Evolutionary conservation across 2,888 invertebrate genomes (phyloP), one percentile per base, ranked within the genome.

Genomic region (Aelia acuminata): DNA sequence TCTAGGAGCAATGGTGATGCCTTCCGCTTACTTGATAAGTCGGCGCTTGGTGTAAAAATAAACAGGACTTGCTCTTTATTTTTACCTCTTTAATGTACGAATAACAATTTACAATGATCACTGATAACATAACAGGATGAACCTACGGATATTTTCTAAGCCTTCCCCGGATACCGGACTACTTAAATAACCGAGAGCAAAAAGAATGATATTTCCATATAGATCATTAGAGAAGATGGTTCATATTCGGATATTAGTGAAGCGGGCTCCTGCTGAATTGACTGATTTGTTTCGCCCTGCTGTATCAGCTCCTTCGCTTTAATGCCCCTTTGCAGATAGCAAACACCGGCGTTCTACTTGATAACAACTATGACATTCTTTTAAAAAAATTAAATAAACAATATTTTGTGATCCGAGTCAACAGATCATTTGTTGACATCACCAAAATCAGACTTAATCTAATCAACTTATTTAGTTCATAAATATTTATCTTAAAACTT

Each of bases 301-400:
- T 70, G 35, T 20, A 70, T 70, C 63, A 70, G 63, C 63, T 18
- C 35, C 63, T 70, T 35, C 31, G 63, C 31, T 70, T 70, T 57
- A 15, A 70, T 70, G 4, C 26, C 35, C 63, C 63, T 70, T 70
- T 35, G 5, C 22, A 70, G 63, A 70, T 70, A 70, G 63, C 63
- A 13, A 70, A 70, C 63, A 70, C 63, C 63, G 63, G 8, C 63
- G 31, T 70, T 20, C 31, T 70, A 70, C 5, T 70, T 70, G 63
- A 70, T 70, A 70, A 70, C 63, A 70, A 3, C 20, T 0, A 31
- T 70, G 35, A 18, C 63, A 35, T 70, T 63, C 18, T 35, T 35
- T 35, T 35, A 1, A 70, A 70, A 4, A 35, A 20, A 31, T 7
- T 18, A 70, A 35, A 57, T 26, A 35, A 70, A 70, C 20, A 70